Evolutionary conservation across 2,113 vertebrate genomes (phyloP), one percentile per base, ranked within the genome.

Genomic region (Cygnus atratus): DNA sequence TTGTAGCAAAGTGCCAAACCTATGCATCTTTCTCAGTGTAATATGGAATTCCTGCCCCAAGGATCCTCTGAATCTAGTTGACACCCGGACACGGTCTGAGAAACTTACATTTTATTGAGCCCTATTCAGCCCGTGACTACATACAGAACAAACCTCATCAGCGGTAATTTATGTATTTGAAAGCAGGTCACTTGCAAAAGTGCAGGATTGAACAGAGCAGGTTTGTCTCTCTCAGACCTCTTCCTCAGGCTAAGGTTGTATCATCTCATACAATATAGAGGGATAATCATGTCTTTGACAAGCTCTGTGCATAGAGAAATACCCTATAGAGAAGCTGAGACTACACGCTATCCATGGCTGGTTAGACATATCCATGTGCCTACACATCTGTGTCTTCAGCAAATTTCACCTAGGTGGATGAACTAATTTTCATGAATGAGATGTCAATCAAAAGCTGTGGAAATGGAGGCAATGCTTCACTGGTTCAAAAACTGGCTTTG

Each of bases 291-390:
- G n/a, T 77, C 41, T 77, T 63, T 62, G 28, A 11, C 37, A 84
- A 46, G 15, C 17, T 62, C 33, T 4, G 0, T 80, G 48, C 10
- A 19, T 21, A 35, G 6, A 73, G 16, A 72, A 37, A 13, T 33
- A 13, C 13, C 39, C 6, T 43, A 33, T 13, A 68, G 54, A 57
- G 54, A 33, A 75, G 13, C 37, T 67, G 71, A 62, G 48, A 4
- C 28, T 74, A 79, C 25, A 11, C 5, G 15, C 22, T 22, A 24
- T 12, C 21, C 41, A 9, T 29, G 57, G 46, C 29, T 66, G 74
- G 37, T 55, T 18, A 44, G 66, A 67, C 10, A 5, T 0, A 1
- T 31, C 66, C 1, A 0, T 26, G 67, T 65, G 39, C 66, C 37
- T 50, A 44, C 28, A 9, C 4, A 3, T 28, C 61, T 78, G n/a